These are phyloP conservation scores for Genyomyrus donnyi DNA, from an alignment of 2,113 vertebrate genomes.

Conservation along the genomic window DNA sequence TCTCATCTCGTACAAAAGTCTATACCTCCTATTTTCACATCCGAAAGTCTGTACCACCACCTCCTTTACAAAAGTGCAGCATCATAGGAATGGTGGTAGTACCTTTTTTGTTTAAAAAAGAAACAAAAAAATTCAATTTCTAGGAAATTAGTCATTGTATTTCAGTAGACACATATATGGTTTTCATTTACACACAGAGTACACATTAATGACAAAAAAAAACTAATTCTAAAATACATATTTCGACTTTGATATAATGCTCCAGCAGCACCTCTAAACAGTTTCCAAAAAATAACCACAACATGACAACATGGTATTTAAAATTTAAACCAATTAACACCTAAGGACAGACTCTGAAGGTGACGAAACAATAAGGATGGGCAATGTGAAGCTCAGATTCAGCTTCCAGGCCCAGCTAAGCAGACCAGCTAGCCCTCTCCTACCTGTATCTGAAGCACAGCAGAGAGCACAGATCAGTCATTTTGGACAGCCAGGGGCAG, in stretches of 20 bases:
- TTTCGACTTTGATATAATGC: not conserved
- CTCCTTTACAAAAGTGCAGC: not conserved
- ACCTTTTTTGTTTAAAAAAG: not conserved
- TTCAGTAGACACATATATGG: not conserved
- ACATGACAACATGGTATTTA: not conserved
- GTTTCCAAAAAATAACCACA: not conserved
- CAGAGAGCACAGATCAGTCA: slow-evolving; percentile 74
- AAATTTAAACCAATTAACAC: not conserved
- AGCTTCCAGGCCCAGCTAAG: not conserved
- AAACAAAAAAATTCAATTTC: not conserved
- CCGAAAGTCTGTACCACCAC: not conserved
- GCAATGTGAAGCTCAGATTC: not conserved
- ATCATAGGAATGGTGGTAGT: not conserved
- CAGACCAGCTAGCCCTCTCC: slow-evolving; percentile 21
- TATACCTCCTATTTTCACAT: too few relatives aligned
- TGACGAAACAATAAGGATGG: not conserved
- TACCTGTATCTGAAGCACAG: slow-evolving; percentile 81
- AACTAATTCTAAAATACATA: not conserved
- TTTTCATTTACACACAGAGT: not conserved
- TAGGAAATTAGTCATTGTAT: not conserved
- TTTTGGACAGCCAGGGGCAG: slow-evolving; percentile 60
- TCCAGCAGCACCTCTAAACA: not conserved
- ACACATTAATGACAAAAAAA: not conserved
- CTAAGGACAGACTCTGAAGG: not conserved
- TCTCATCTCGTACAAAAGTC: not conserved